Conservation (phyloP, 2,113 vertebrate species). For the Petrocephalus zakoni region DNA sequence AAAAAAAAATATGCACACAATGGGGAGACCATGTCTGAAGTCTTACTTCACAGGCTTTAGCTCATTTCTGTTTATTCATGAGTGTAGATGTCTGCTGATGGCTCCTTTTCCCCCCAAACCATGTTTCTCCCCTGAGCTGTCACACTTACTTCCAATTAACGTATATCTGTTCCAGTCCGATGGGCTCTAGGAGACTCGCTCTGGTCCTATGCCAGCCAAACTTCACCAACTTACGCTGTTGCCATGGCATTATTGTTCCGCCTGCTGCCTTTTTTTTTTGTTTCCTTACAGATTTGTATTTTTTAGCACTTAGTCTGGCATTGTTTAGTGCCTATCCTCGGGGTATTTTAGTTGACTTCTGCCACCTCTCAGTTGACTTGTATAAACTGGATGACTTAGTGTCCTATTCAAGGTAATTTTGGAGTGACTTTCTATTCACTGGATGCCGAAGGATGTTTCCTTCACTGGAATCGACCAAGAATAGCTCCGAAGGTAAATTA, state of each 20-base stretch:
- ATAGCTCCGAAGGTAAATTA: not conserved
- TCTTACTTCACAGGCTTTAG: constrained; percentile 39
- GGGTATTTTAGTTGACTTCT: constrained; percentile 6
- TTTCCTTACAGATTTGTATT: constrained; percentile 31
- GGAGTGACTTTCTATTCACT: not conserved
- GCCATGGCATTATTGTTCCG: constrained; percentile 47
- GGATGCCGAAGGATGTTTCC: too few relatives aligned
- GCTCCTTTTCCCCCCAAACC: constrained; percentile 28
- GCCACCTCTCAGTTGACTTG: not conserved
- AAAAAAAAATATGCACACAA: constrained; percentile 46
- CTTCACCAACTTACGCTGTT: constrained; percentile 53
- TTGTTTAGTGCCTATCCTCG: not conserved
- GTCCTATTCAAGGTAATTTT: not conserved
- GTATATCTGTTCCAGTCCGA: constrained; percentile 64
- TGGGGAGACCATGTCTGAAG: constrained; percentile 51
- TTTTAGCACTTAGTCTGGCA: constrained; percentile 4
- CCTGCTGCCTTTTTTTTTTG: constrained; percentile 10
- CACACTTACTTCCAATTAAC: constrained; percentile 70
- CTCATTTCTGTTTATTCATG: constrained; percentile 42
- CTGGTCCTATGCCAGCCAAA: constrained; percentile 37
- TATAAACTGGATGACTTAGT: constrained; percentile 1
- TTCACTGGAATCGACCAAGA: not conserved
- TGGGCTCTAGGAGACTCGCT: constrained; percentile 40
- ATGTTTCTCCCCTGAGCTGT: constrained; percentile 57
- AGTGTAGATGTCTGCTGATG: constrained; percentile 46